These are phyloP conservation scores for Notocelia uddmanniana DNA, from an alignment of 2,888 invertebrate species.

Conservation along the genomic window DNA sequence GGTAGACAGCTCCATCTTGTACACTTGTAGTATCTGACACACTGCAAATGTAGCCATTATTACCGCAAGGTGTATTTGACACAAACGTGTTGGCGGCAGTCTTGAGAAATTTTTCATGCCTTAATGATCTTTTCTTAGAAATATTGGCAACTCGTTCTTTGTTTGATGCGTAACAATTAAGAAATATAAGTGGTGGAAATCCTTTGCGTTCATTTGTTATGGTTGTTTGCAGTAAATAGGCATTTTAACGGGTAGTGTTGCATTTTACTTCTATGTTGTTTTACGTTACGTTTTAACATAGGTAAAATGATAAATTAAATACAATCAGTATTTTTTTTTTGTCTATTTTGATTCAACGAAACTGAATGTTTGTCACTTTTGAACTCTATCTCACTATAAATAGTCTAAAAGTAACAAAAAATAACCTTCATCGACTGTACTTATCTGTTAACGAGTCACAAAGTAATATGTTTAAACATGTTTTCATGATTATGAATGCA, in stretches of 20 bases:
- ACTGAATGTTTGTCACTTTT: too few species aligned
- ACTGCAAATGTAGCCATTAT: slow-evolving; percentile 28
- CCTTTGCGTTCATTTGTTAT: slow-evolving; percentile 19
- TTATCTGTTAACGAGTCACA: too few species aligned
- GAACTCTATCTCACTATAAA: too few species aligned
- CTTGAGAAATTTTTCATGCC: slow-evolving; percentile 33
- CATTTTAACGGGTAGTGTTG: slow-evolving; percentile 4
- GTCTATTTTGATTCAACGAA: too few species aligned
- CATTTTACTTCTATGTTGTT: not conserved
- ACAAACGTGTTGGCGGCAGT: slow-evolving; percentile 29
- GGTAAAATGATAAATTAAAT: too few species aligned
- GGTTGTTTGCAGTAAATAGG: not conserved
- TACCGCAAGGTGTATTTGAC: slow-evolving; percentile 36
- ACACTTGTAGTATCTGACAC: slow-evolving; percentile 21
- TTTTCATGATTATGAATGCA: not conserved
- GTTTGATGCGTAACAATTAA: slow-evolving; percentile 31
- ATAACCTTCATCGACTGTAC: too few species aligned
- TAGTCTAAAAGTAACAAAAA: too few species aligned
- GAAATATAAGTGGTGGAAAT: slow-evolving; percentile 23
- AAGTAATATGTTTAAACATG: not conserved
- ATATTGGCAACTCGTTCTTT: slow-evolving; percentile 27
- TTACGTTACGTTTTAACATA: not conserved
- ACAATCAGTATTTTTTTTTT: too few species aligned
- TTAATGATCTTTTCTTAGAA: slow-evolving; percentile 34
- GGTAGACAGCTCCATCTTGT: slow-evolving; percentile 6